A percentile compares a stretch with the other conserved stretches of the same genome.
phyloP scores from a whole-genome alignment of 2,888 invertebrate genomes.

The Ophonus ardosiacus region DNA sequence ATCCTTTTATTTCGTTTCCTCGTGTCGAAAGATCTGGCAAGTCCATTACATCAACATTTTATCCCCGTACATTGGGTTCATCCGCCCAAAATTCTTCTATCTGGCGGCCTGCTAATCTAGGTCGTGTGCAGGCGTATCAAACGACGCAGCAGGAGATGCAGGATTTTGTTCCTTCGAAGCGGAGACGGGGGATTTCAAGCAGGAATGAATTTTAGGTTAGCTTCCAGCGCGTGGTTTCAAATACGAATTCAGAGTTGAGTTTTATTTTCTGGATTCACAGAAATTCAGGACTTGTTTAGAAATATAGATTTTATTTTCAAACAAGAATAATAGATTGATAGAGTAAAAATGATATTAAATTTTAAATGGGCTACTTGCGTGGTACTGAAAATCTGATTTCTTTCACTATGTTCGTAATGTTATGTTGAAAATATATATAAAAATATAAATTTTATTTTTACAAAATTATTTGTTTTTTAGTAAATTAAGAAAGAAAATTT shows the following conservation, averaged over 20 bases:
- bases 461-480: no score
- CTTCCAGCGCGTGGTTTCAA: background rate
- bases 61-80: constrained; percentile 56
- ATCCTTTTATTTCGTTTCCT: constrained; percentile 57
- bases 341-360: no score
- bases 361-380: no score
- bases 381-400: no score
- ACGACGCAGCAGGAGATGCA: background rate
- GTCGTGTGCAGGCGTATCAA: constrained; percentile 49
- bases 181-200: background rate
- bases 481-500: no score
- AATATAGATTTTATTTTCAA: no score
- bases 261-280: no score
- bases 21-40: constrained; percentile 57
- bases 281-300: no score
- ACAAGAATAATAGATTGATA: no score
- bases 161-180: constrained; percentile 23
- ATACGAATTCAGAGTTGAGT: background rate
- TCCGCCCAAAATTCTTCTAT: constrained; percentile 54
- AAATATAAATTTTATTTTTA: no score
- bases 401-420: no score
- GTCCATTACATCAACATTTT: constrained; percentile 57
- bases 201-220: constrained; percentile 21
- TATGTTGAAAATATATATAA: no score
- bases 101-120: constrained; percentile 39